phyloP scores from a whole-genome alignment of 2,797 vertebrate species.

The Poecile montanus region DNA sequence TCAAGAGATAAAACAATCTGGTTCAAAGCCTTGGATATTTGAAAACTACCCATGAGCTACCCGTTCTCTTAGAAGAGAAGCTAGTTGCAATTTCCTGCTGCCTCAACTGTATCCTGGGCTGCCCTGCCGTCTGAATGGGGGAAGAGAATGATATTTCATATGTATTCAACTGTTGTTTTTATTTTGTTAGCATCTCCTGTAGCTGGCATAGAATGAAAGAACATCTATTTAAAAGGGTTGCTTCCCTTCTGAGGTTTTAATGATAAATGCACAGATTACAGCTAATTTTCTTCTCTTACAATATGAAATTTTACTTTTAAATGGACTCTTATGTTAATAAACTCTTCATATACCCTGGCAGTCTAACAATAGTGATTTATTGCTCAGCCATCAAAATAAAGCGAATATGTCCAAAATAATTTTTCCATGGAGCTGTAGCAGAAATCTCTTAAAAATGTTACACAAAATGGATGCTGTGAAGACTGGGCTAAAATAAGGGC shows the following conservation, averaged over 20 bases:
- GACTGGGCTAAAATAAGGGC: not conserved
- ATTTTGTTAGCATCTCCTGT: not conserved
- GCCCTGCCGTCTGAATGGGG: not conserved
- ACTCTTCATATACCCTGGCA: not conserved
- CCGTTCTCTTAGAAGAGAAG: not conserved
- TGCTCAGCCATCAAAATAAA: not conserved
- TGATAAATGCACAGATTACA: not conserved
- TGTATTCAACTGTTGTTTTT: not conserved
- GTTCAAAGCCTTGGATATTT: not conserved
- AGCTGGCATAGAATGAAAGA: not conserved
- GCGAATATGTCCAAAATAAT: not conserved
- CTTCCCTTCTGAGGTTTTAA: not conserved
- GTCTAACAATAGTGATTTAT: not conserved
- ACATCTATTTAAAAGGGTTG: not conserved
- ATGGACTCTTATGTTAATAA: not conserved
- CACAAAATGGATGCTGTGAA: not conserved
- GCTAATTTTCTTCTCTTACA: not conserved
- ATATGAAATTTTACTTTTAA: slow-evolving; percentile 1
- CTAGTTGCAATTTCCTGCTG: not conserved
- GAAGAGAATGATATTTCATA: not conserved
- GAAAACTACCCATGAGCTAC: not conserved
- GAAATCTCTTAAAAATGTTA: not conserved
- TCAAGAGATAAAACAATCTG: not conserved
- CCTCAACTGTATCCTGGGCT: not conserved
- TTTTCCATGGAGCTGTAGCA: not conserved